These are phyloP conservation scores for Edolisoma coerulescens DNA, from an alignment of 2,113 vertebrate genomes.

Conservation along the genomic window DNA sequence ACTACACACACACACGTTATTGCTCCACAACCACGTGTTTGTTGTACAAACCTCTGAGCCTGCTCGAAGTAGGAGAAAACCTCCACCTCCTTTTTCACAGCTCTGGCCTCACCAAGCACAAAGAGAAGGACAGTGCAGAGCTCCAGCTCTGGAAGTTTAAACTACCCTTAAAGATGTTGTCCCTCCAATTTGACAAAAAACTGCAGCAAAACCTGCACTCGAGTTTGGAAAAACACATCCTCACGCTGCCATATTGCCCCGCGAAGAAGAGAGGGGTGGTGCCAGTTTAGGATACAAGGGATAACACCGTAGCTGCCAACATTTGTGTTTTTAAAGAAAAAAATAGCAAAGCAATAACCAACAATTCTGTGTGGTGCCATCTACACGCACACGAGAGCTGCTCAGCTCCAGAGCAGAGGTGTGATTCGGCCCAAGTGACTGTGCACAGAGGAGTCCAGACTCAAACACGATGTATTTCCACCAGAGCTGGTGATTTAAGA, in stretches of 20 bases:
- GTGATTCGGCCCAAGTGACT: not conserved
- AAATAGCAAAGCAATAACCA: not conserved
- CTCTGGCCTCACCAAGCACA: not conserved
- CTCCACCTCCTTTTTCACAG: not conserved
- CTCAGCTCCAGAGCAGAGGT: not conserved
- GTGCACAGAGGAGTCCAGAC: not conserved
- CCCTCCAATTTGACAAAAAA: not conserved
- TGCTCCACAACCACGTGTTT: not conserved
- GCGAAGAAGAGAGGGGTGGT: not conserved
- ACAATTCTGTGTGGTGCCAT: not conserved
- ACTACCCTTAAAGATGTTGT: not conserved
- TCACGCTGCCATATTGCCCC: rapidly evolving
- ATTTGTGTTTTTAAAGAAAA: not conserved
- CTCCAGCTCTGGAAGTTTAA: not conserved
- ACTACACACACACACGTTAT: not conserved
- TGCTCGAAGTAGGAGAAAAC: not conserved
- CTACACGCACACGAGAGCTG: not conserved
- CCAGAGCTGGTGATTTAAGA: not conserved
- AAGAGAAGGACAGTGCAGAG: not conserved
- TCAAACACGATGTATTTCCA: not conserved
- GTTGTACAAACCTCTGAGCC: not conserved
- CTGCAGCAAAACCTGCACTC: not conserved
- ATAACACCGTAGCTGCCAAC: rapidly evolving
- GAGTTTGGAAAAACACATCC: not conserved
- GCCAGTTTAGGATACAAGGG: not conserved